These are phyloP conservation scores for Leptoteleia sp. DNA, from an alignment of 1,140 invertebrate genomes.

Conservation along the genomic window DNA sequence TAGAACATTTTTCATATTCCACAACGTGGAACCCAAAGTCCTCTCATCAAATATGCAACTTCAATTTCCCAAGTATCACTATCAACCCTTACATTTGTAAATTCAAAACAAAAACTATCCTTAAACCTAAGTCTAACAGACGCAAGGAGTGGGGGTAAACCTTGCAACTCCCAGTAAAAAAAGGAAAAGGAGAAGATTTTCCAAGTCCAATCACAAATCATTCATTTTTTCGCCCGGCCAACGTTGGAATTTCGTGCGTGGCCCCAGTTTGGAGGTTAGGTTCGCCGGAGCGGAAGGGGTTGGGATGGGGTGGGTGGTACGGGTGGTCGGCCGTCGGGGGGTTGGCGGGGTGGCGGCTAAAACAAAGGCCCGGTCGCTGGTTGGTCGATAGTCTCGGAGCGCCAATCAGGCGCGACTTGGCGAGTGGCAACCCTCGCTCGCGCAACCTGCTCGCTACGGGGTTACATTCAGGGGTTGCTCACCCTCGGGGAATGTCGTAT, in stretches of 20 bases:
- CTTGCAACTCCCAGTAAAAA: too few relatives aligned
- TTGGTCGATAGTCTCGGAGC: constrained; percentile 79
- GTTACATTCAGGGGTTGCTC: constrained; percentile 68
- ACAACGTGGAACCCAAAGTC: too few relatives aligned
- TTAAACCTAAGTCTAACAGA: too few relatives aligned
- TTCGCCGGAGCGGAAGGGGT: constrained; percentile 12
- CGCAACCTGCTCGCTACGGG: constrained; percentile 71
- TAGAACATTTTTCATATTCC: too few relatives aligned
- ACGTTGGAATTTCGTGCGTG: constrained; percentile 19
- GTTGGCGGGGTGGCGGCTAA: constrained; percentile 76
- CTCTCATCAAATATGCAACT: too few relatives aligned
- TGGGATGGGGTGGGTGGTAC: constrained; percentile 44
- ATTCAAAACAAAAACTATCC: too few relatives aligned
- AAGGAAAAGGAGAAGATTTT: too few relatives aligned
- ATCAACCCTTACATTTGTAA: too few relatives aligned
- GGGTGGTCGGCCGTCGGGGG: constrained; percentile 3
- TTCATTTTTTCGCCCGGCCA: too few relatives aligned
- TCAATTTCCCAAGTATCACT: too few relatives aligned
- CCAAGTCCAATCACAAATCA: too few relatives aligned
- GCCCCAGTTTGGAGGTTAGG: constrained; percentile 64
- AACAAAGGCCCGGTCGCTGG: constrained; percentile 78
- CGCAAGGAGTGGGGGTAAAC: too few relatives aligned
- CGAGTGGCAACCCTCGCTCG: constrained; percentile 72
- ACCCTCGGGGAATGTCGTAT: constrained; percentile 67
- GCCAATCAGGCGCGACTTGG: constrained; percentile 78